These are phyloP conservation scores for Ashinkailepas kermadecensis DNA, from an alignment of 2,888 invertebrate genomes.

Conservation along the genomic window DNA sequence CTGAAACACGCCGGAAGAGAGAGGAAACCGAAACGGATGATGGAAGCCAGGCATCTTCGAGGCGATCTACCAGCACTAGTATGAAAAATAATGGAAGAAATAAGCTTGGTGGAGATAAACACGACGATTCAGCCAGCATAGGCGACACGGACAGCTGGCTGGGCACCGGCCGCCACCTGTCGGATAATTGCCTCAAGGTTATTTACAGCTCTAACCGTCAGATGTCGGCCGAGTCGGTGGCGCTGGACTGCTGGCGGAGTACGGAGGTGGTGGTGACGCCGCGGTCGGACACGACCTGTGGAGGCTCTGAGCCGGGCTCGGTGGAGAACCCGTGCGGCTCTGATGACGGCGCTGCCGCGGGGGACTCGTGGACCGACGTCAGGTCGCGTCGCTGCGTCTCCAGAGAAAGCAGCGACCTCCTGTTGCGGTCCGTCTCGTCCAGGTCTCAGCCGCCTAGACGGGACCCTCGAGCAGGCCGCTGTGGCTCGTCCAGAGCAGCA, in stretches of 20 bases:
- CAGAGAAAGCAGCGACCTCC: background rate
- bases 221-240: conserved; percentile 7
- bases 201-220: conserved; percentile 6
- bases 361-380: background rate
- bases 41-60: background rate
- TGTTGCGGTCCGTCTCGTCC: background rate
- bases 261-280: background rate
- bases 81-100: background rate
- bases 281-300: background rate
- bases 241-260: background rate
- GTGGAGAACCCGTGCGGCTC: background rate
- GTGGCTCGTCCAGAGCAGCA: background rate
- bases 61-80: background rate
- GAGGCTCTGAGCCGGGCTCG: conserved; percentile 3
- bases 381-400: background rate
- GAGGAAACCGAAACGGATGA: background rate
- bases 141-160: background rate
- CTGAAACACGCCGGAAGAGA: background rate
- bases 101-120: background rate
- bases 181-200: conserved; percentile 2
- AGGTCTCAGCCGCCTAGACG: background rate
- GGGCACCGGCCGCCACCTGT: background rate
- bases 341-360: background rate
- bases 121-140: background rate
- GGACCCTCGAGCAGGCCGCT: background rate